Evolutionary conservation across 2,888 invertebrate species (phyloP).

Genomic region (Polia nebulosa): DNA sequence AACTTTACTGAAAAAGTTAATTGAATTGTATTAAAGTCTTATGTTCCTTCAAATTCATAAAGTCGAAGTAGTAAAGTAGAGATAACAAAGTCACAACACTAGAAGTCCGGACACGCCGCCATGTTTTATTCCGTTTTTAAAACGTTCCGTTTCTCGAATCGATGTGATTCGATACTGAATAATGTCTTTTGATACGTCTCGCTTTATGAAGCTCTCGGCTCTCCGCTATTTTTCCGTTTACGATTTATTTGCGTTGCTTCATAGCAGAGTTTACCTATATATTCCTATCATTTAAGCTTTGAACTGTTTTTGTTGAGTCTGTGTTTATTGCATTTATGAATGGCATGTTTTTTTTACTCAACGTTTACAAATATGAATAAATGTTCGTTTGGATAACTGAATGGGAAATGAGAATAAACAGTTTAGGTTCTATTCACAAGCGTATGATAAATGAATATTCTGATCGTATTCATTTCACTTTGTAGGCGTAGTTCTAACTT

Average conservation of each 20-base stretch:
- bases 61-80: too few species aligned
- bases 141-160: constrained; percentile 65
- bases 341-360: constrained; percentile 6
- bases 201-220: constrained; percentile 75
- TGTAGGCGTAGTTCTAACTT: constrained; percentile 10
- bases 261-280: constrained; percentile 64
- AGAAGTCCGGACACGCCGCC: constrained; percentile 44
- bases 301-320: constrained; percentile 56
- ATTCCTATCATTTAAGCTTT: constrained; percentile 64
- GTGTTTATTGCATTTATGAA: constrained; percentile 48
- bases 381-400: constrained; percentile 6
- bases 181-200: constrained; percentile 78
- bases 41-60: constrained; percentile 4
- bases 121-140: constrained; percentile 73
- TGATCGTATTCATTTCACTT: constrained; percentile 21
- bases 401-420: constrained; percentile 20
- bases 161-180: constrained; percentile 76
- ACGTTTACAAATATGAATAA: constrained; percentile 14
- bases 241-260: constrained; percentile 75
- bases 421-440: constrained; percentile 4
- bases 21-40: constrained; percentile 10
- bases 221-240: constrained; percentile 73
- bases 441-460: constrained; percentile 21
- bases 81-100: constrained; percentile 63
- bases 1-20: constrained; percentile 3